A percentile compares a stretch with the other conserved stretches of the same genome.
Evolutionary conservation across 2,797 vertebrate genomes (phyloP).

Genomic region (Sciurus carolinensis): DNA sequence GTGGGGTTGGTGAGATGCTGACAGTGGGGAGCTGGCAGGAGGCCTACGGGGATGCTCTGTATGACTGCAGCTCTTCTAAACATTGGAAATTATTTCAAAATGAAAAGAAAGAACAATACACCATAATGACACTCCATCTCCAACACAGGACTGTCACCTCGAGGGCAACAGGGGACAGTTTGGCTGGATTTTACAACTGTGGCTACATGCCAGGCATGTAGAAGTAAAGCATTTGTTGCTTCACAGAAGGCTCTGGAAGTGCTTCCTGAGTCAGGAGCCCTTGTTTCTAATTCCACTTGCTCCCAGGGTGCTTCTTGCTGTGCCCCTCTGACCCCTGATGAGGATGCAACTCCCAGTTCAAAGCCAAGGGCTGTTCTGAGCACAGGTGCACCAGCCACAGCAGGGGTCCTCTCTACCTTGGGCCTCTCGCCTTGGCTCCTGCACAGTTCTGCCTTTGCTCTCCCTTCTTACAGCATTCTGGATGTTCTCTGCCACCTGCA

Average conservation of each 20-base stretch:
- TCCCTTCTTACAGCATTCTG: not conserved
- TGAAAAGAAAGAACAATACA: not conserved
- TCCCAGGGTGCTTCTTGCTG: not conserved
- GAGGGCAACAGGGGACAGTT: not conserved
- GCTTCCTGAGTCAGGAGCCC: slow-evolving; percentile 59
- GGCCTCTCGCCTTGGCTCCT: not conserved
- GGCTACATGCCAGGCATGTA: slow-evolving; percentile 19
- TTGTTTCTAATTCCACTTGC: slow-evolving; percentile 65
- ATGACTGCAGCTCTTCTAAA: slow-evolving; percentile 35
- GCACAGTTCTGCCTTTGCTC: not conserved
- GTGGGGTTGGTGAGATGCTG: not conserved
- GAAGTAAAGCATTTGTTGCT: slow-evolving; percentile 55
- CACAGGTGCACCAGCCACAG: not conserved
- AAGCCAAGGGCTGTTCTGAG: not conserved
- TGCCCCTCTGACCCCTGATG: not conserved
- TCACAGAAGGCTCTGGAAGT: slow-evolving; percentile 23
- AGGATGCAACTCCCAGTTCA: not conserved
- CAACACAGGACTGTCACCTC: not conserved
- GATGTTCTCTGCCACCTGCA: not conserved
- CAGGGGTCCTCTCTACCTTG: not conserved
- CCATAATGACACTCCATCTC: not conserved
- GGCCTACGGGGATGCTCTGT: not conserved
- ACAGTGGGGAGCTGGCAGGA: not conserved
- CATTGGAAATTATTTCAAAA: slow-evolving; percentile 41
- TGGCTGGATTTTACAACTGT: not conserved